Base-by-base conservation (phyloP, 2,113 vertebrate genomes). In the Clarias gariepinus region DNA sequence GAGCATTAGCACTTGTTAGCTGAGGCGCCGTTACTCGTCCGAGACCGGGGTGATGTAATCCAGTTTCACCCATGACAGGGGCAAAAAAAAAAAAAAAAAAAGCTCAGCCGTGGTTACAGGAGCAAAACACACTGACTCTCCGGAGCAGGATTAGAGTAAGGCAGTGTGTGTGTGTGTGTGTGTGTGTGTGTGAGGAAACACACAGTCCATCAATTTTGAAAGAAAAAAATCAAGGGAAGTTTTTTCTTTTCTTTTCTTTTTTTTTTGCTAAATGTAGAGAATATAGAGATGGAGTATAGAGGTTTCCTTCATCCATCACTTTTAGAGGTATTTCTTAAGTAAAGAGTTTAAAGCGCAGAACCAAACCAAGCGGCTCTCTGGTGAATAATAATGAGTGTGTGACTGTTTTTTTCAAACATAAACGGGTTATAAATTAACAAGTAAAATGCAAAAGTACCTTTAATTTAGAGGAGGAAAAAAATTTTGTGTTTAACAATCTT, bases 31-130 rank as follows among this genome's bases (percentile, higher is more conserved):
- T 90, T 89, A 89, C 89, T 89, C 87, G 82, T 80, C 83, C 79
- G 82, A 85, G 66, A 66, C 87, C 66, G 83, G 33, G 88, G 85
- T 89, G 90, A 90, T 87, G 88, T 90, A 92, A 91, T 92, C 86
- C 88, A 84, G 87, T 87, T 87, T 89, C 86, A 83, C 87, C 57
- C 76, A 64, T 87, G 87, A 86, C 82, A 80, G 89, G 81, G 66
- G 33, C 86, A 81, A 83, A 64, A 73, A 71, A 77, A 76, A 28
- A 41, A 53, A 63, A 25, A 63, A 8, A 63, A 63, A 28, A 71
- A 30, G 73, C 74, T 80, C 68, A 63, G 78, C 64, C 47, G 18
- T 60, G 63, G 66, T 63, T 61, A 69, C 86, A 82, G 83, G 53
- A 85, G 60, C 61, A 82, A 76, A 52, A 85, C 41, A 60, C 64